Percentiles rank a stretch among this genome's conserved stretches.
phyloP scores from a whole-genome alignment of 2,113 vertebrate species.

The Lepus timidus region DNA sequence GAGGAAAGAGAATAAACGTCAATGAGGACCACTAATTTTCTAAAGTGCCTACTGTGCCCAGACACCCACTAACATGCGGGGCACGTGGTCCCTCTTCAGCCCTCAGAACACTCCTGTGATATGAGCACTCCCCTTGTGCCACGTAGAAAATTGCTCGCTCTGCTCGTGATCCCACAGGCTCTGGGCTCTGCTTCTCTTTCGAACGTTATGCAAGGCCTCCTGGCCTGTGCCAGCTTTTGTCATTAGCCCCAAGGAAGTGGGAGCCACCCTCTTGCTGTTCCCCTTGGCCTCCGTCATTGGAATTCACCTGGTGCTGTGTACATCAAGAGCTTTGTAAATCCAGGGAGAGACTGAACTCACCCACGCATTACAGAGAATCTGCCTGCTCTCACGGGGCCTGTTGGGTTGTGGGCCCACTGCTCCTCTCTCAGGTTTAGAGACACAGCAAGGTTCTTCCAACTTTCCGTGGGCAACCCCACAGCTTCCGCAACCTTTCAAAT shows the following conservation, averaged over 20 bases:
- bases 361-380: neutral
- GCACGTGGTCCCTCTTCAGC: neutral
- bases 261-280: too few species aligned
- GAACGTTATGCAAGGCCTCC: neutral
- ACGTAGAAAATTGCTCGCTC: neutral
- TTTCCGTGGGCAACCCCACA: neutral
- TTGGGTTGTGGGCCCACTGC: neutral
- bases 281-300: neutral
- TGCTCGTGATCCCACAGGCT: neutral
- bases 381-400: neutral
- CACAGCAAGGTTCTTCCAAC: neutral
- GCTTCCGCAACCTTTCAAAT: neutral
- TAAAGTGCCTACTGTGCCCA: neutral
- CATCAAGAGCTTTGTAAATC: neutral
- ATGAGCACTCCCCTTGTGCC: rapidly evolving
- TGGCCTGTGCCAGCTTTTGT: neutral
- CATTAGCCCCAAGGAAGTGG: neutral
- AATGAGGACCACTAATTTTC: neutral
- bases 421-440: neutral
- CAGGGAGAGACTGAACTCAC: neutral
- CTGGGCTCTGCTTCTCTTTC: neutral
- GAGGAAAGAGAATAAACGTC: constrained; percentile 4
- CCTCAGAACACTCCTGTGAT: neutral
- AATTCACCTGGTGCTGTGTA: neutral
- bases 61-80: neutral